Evolutionary conservation across 2,797 vertebrate genomes (phyloP).

Genomic region (Sciaenops ocellatus): DNA sequence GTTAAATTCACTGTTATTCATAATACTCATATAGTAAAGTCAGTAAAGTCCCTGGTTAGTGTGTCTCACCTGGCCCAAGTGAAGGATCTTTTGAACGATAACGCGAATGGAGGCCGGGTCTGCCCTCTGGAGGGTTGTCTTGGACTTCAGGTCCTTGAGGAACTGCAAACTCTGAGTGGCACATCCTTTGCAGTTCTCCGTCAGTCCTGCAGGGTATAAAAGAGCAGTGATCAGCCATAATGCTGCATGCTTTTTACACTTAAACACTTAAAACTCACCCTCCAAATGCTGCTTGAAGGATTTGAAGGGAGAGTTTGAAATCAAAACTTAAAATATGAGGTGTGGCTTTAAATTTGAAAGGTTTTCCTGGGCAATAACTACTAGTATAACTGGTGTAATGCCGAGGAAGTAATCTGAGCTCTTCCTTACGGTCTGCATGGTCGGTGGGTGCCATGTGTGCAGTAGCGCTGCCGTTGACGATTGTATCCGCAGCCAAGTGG

Average conservation of each 20-base stretch:
- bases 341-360: neutral
- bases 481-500: slow-evolving; percentile 91
- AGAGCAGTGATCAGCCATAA: neutral
- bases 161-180: slow-evolving; percentile 88
- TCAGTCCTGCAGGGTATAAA: slow-evolving; percentile 84
- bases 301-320: neutral
- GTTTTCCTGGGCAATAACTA: neutral
- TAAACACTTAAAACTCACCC: neutral
- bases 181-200: slow-evolving; percentile 89
- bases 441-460: slow-evolving; percentile 94
- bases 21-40: neutral
- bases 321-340: neutral
- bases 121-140: slow-evolving; percentile 81
- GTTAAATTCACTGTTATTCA: neutral
- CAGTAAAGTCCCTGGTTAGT: neutral
- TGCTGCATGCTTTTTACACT: neutral
- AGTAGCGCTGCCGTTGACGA: slow-evolving; percentile 92
- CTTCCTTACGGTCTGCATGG: slow-evolving; percentile 85
- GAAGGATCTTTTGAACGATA: slow-evolving; percentile 87
- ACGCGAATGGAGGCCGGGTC: slow-evolving; percentile 81
- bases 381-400: neutral
- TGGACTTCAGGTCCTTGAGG: slow-evolving; percentile 87
- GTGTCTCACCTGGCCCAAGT: slow-evolving; percentile 90
- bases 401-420: neutral
- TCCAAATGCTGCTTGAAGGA: slow-evolving; percentile 6